These are phyloP conservation scores for Metallyticus violacea DNA, from an alignment of 2,888 invertebrate species.

Conservation along the genomic window DNA sequence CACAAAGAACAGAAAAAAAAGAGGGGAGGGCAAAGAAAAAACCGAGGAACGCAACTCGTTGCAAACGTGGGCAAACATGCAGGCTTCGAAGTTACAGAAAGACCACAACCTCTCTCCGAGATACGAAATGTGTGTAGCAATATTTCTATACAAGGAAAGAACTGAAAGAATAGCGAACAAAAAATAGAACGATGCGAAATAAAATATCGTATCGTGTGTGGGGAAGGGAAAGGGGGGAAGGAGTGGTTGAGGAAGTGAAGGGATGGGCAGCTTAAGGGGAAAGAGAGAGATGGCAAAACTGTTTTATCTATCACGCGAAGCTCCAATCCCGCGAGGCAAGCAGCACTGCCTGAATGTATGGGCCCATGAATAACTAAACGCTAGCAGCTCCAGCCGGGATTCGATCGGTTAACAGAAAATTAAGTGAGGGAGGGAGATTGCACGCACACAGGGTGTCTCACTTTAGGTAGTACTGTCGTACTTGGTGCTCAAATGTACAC, in stretches of 20 bases:
- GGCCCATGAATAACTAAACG: background rate
- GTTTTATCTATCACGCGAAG: background rate
- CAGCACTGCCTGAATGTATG: background rate
- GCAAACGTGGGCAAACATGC: background rate
- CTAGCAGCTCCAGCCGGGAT: background rate
- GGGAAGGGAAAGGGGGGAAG: background rate
- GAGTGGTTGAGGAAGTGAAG: background rate
- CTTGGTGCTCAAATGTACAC: background rate
- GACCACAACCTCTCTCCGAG: background rate
- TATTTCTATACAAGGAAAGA: background rate
- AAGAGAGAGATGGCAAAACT: background rate
- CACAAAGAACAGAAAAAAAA: background rate
- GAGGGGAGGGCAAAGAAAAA: background rate
- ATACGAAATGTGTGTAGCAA: background rate
- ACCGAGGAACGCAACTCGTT: background rate
- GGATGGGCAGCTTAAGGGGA: background rate
- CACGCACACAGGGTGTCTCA: background rate
- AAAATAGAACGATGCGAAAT: background rate
- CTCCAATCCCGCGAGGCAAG: background rate
- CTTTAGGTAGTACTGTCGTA: background rate
- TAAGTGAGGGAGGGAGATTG: background rate
- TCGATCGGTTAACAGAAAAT: background rate
- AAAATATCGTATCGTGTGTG: background rate
- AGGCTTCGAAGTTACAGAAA: background rate
- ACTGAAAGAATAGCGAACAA: background rate